A percentile compares a stretch with the other conserved stretches of the same genome.
phyloP scores from a whole-genome alignment of 2,888 invertebrate genomes.

The Drosophila paucipuncta region DNA sequence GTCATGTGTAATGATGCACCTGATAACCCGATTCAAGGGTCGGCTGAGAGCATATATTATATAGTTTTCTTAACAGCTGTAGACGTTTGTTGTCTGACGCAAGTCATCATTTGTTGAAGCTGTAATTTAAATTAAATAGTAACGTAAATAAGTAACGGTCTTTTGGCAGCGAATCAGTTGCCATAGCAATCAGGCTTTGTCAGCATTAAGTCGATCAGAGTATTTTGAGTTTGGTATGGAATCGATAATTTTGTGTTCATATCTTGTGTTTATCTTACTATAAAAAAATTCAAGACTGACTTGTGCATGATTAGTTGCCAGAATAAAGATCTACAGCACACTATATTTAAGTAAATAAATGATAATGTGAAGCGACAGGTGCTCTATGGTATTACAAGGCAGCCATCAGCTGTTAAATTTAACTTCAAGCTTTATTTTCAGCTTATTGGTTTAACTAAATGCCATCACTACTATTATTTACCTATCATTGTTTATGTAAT shows the following conservation, averaged over 20 bases:
- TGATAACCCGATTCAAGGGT: conserved; percentile 46
- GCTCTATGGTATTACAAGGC: background rate
- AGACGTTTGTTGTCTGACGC: conserved; percentile 32
- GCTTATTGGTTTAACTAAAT: background rate
- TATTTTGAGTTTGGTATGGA: background rate
- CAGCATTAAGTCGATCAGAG: background rate
- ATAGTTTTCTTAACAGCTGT: conserved; percentile 4
- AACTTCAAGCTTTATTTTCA: background rate
- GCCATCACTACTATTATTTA: background rate
- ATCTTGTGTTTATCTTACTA: background rate
- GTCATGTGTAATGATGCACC: conserved; percentile 32
- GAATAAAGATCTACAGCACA: background rate
- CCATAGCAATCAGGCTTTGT: conserved; percentile 26
- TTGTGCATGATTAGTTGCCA: background rate
- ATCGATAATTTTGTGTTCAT: background rate
- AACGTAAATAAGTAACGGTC: conserved; percentile 36
- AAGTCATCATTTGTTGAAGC: conserved; percentile 1
- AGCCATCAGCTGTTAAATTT: background rate
- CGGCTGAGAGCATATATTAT: conserved; percentile 23
- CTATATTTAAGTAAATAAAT: background rate
- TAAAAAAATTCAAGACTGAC: background rate
- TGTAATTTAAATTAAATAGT: conserved; percentile 18
- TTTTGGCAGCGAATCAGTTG: background rate
- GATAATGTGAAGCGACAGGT: background rate
- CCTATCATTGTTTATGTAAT: background rate